phyloP scores from a whole-genome alignment of 1,140 invertebrate species.

The Homalodisca vitripennis region DNA sequence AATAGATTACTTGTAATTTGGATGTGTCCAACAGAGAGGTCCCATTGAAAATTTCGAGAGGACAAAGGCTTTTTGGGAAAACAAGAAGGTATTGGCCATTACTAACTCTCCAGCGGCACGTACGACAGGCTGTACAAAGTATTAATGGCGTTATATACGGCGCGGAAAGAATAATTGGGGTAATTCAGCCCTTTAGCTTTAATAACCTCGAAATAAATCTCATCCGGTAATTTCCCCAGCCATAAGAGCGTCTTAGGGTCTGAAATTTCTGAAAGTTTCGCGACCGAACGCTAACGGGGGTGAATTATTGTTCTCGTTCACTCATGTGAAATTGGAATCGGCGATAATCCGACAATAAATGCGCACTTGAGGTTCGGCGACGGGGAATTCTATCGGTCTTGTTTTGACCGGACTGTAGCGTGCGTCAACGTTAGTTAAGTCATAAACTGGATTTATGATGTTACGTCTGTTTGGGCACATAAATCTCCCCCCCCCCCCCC shows the following conservation, averaged over 20 bases:
- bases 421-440: neutral
- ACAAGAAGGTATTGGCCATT: no score
- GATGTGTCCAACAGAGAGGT: no score
- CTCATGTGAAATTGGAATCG: no score
- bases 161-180: neutral
- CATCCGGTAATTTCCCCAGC: neutral
- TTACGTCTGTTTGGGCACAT: neutral
- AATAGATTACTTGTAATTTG: no score
- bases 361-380: neutral
- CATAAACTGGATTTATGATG: neutral
- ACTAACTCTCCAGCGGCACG: no score
- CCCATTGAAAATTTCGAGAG: no score
- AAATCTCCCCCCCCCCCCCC: neutral
- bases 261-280: neutral
- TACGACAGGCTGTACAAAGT: no score
- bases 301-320: no score
- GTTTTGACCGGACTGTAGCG: no score
- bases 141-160: slow-evolving; percentile 17
- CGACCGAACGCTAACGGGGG: neutral
- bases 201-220: slow-evolving; percentile 16
- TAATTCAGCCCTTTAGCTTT: slow-evolving; percentile 2
- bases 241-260: no score
- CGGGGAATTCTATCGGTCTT: neutral
- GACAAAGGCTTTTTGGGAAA: no score
- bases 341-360: neutral